phyloP scores from a whole-genome alignment of 2,888 invertebrate species.

The Sipha maydis region DNA sequence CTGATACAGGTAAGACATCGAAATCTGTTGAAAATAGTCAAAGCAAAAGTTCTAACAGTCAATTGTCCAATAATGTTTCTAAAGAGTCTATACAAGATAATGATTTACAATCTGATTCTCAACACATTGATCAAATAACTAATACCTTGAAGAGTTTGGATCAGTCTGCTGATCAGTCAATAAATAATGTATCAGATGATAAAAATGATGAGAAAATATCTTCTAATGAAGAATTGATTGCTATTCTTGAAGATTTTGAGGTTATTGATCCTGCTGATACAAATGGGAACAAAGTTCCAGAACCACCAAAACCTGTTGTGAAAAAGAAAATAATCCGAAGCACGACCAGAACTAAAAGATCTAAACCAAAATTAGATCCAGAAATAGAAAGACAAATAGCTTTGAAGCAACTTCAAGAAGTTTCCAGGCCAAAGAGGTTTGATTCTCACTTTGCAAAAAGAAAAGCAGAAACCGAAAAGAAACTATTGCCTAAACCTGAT shows the following conservation, averaged over 20 bases:
- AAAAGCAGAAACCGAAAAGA: slow-evolving; percentile 65
- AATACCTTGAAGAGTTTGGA: slow-evolving; percentile 44
- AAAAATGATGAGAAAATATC: slow-evolving; percentile 54
- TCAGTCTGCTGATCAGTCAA: slow-evolving; percentile 31
- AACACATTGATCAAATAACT: slow-evolving; percentile 48
- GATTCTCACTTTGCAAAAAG: slow-evolving; percentile 62
- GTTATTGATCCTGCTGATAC: slow-evolving; percentile 46
- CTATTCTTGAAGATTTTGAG: slow-evolving; percentile 59
- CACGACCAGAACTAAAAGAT: slow-evolving; percentile 58
- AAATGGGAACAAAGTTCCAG: slow-evolving; percentile 35
- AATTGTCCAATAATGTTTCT: slow-evolving; percentile 7
- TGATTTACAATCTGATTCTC: slow-evolving; percentile 27
- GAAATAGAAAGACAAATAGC: slow-evolving; percentile 71
- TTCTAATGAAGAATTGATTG: slow-evolving; percentile 57
- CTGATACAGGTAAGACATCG: neutral
- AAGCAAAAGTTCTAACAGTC: neutral
- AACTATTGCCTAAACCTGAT: slow-evolving; percentile 65
- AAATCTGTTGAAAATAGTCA: slow-evolving; percentile 18
- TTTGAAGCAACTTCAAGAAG: slow-evolving; percentile 71
- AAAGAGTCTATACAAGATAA: slow-evolving; percentile 10
- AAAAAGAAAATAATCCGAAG: slow-evolving; percentile 41
- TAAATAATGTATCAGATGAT: slow-evolving; percentile 42
- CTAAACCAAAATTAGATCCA: slow-evolving; percentile 67
- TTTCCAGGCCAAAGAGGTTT: slow-evolving; percentile 55
- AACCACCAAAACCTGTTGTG: neutral